These are phyloP conservation scores for Enteromius viviparus DNA, from an alignment of 2,797 vertebrate species.

Conservation along the genomic window DNA sequence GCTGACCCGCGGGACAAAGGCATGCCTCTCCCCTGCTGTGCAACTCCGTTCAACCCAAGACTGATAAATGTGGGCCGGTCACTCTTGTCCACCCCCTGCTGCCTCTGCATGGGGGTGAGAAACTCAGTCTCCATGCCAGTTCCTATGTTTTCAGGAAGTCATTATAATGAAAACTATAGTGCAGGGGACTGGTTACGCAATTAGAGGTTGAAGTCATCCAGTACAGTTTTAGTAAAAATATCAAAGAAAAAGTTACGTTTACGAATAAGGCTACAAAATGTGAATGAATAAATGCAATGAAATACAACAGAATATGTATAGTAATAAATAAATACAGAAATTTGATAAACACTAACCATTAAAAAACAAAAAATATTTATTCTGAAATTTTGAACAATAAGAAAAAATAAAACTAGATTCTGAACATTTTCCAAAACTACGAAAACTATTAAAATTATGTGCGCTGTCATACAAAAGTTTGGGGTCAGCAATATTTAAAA, in stretches of 20 bases:
- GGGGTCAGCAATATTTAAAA: neutral
- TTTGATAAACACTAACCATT: neutral
- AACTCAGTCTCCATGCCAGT: neutral
- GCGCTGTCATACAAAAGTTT: neutral
- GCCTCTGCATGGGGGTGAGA: slow-evolving; percentile 28
- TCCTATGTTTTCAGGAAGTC: neutral
- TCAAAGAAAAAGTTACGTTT: neutral
- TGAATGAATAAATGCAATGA: neutral
- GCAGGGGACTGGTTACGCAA: neutral
- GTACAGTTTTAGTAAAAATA: neutral
- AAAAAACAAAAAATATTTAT: neutral
- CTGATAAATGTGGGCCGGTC: slow-evolving; percentile 39
- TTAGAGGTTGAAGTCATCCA: neutral
- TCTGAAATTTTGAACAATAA: neutral
- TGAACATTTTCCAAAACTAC: neutral
- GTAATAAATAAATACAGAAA: neutral
- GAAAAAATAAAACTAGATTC: neutral
- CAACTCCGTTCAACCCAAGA: slow-evolving; percentile 39
- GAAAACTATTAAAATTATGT: neutral
- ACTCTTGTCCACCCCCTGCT: neutral
- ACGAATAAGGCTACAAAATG: neutral
- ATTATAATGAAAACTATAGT: neutral
- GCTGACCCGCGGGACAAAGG: slow-evolving; percentile 57
- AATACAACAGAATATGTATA: neutral
- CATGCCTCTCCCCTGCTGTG: slow-evolving; percentile 57